These are phyloP conservation scores for Digitonthophagus gazella DNA, from an alignment of 2,888 invertebrate species.

Conservation along the genomic window DNA sequence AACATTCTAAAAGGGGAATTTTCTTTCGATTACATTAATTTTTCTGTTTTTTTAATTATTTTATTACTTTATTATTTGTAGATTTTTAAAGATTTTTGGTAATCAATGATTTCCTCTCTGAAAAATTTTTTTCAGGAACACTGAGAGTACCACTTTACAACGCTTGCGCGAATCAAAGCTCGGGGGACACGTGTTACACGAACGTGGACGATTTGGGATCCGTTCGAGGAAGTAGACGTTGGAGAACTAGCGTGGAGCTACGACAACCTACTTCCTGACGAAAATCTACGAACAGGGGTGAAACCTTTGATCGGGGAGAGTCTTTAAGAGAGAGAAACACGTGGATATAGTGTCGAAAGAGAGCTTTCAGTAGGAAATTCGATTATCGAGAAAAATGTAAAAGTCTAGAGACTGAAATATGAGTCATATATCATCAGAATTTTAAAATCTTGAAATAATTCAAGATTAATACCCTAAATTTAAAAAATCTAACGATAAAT, in stretches of 20 bases:
- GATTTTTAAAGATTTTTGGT: too few species aligned
- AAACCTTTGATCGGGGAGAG: slow-evolving; percentile 30
- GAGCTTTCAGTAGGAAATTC: slow-evolving; percentile 32
- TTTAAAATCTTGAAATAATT: too few species aligned
- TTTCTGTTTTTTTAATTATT: too few species aligned
- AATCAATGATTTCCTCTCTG: background rate
- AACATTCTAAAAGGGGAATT: too few species aligned
- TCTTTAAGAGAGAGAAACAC: slow-evolving; percentile 39
- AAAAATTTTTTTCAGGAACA: slow-evolving; percentile 32
- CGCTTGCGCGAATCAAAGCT: slow-evolving; percentile 40
- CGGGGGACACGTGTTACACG: slow-evolving; percentile 42
- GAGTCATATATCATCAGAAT: too few species aligned
- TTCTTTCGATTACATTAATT: too few species aligned
- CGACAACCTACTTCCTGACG: slow-evolving; percentile 43
- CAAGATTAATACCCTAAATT: too few species aligned
- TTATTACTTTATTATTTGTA: too few species aligned
- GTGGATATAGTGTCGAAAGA: slow-evolving; percentile 44
- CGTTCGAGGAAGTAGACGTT: slow-evolving; percentile 35
- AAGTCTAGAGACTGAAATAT: too few species aligned
- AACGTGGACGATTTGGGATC: slow-evolving; percentile 40
- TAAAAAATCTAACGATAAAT: too few species aligned
- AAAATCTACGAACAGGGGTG: slow-evolving; percentile 30
- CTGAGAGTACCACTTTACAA: slow-evolving; percentile 33
- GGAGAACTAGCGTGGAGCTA: slow-evolving; percentile 40
- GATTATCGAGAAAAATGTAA: background rate